phyloP scores from a whole-genome alignment of 2,113 vertebrate species.

The Pardalotus punctatus region DNA sequence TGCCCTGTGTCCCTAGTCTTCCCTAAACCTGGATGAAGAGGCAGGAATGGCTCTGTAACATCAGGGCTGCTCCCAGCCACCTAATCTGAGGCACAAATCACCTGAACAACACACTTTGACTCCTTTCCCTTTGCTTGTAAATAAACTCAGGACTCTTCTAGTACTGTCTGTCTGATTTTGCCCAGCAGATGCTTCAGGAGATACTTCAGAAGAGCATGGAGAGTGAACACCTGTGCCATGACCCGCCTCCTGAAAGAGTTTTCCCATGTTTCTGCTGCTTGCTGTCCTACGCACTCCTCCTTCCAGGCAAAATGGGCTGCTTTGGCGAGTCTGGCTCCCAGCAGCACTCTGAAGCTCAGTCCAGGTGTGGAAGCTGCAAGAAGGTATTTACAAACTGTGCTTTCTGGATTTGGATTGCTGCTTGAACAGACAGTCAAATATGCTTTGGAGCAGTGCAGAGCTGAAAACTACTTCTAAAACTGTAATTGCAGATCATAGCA shows the following conservation, averaged over 20 bases:
- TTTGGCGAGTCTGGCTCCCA: background rate
- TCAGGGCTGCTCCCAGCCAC: background rate
- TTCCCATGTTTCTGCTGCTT: background rate
- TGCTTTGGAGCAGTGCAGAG: background rate
- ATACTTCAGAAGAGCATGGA: background rate
- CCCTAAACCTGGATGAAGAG: background rate
- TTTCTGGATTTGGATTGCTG: background rate
- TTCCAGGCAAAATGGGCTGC: background rate
- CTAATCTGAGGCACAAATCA: background rate
- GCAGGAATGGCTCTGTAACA: background rate
- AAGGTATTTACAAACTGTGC: background rate
- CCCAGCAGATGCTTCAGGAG: background rate
- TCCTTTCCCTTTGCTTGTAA: background rate
- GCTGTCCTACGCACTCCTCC: background rate
- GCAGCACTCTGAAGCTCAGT: accelerated
- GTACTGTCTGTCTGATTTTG: background rate
- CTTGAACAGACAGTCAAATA: background rate
- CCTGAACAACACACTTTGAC: background rate
- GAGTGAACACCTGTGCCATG: background rate
- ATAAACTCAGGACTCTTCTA: background rate
- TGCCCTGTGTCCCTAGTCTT: background rate
- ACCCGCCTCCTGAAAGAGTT: background rate
- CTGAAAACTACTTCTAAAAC: background rate
- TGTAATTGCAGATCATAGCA: background rate
- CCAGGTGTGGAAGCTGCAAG: background rate